Percentiles rank a stretch among this genome's conserved stretches.
Evolutionary conservation across 2,888 invertebrate species (phyloP).

Genomic region (Agrilus biguttatus): DNA sequence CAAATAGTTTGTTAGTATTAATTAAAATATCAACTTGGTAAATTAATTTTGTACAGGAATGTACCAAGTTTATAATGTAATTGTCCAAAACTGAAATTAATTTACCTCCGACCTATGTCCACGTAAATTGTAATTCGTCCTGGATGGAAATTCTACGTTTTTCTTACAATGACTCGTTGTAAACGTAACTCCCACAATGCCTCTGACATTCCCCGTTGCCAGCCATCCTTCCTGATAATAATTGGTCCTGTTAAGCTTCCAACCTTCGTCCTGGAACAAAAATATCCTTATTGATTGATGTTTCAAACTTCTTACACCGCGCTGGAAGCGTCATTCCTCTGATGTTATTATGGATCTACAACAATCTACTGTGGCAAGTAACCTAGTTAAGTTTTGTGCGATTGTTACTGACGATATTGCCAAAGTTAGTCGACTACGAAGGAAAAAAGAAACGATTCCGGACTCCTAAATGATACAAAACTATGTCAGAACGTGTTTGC

Average conservation of each 20-base stretch:
- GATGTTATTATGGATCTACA: neutral
- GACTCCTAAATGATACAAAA: too few relatives aligned
- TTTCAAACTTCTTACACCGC: neutral
- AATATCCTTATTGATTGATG: neutral
- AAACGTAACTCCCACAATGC: slow-evolving; percentile 91
- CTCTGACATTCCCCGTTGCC: slow-evolving; percentile 86
- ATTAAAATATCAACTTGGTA: too few relatives aligned
- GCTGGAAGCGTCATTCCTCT: neutral
- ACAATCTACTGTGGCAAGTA: neutral
- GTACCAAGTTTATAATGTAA: too few relatives aligned
- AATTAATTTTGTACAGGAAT: too few relatives aligned
- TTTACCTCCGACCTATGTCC: slow-evolving; percentile 92
- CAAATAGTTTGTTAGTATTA: too few relatives aligned
- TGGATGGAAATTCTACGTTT: slow-evolving; percentile 69
- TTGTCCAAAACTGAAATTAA: slow-evolving; percentile 7
- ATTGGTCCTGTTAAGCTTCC: slow-evolving; percentile 88
- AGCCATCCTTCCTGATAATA: slow-evolving; percentile 98
- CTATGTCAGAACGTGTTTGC: too few relatives aligned
- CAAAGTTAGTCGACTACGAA: too few relatives aligned
- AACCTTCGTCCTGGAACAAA: slow-evolving; percentile 69
- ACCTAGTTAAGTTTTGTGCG: neutral
- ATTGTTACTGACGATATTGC: neutral
- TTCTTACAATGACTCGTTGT: slow-evolving; percentile 87
- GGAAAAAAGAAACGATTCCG: too few relatives aligned
- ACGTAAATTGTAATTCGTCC: slow-evolving; percentile 93